Evolutionary conservation across 2,888 invertebrate genomes (phyloP).

Genomic region (Eumerus sabulonum): DNA sequence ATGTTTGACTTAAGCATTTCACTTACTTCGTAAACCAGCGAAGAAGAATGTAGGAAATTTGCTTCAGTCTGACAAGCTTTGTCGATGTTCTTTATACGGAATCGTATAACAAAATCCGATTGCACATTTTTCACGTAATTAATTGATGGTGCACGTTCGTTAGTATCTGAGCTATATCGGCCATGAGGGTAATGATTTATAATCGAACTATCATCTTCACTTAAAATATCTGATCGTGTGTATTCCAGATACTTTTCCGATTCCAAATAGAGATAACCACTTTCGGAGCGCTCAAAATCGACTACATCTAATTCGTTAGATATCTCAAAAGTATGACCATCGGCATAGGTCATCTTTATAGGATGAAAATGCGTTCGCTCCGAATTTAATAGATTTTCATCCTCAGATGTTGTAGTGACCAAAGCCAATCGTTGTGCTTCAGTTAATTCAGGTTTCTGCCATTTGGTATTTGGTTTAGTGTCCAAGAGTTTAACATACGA

Average conservation of each 20-base stretch:
- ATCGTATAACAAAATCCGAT: conserved; percentile 56
- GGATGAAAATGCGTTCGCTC: conserved; percentile 91
- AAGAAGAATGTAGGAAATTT: conserved; percentile 30
- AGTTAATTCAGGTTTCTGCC: conserved; percentile 53
- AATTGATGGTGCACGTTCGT: conserved; percentile 43
- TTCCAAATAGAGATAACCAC: conserved; percentile 83
- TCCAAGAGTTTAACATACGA: conserved; percentile 57
- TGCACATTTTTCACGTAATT: conserved; percentile 47
- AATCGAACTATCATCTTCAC: conserved; percentile 70
- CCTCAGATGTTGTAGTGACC: conserved; percentile 60
- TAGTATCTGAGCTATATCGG: conserved; percentile 20
- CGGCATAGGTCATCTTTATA: conserved; percentile 84
- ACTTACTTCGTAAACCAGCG: conserved; percentile 26
- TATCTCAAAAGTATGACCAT: conserved; percentile 87
- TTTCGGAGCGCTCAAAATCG: conserved; percentile 84
- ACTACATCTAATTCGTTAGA: conserved; percentile 83
- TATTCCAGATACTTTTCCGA: conserved; percentile 77
- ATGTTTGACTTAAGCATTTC: conserved; percentile 15
- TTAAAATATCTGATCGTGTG: conserved; percentile 71
- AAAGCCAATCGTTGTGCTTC: conserved; percentile 41
- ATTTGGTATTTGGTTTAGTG: conserved; percentile 33
- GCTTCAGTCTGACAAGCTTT: conserved; percentile 58
- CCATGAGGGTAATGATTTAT: conserved; percentile 34
- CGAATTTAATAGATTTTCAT: conserved; percentile 87
- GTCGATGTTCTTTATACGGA: conserved; percentile 53